Evolutionary conservation across 2,113 vertebrate species (phyloP).

Genomic region (Ailuropoda melanoleuca): DNA sequence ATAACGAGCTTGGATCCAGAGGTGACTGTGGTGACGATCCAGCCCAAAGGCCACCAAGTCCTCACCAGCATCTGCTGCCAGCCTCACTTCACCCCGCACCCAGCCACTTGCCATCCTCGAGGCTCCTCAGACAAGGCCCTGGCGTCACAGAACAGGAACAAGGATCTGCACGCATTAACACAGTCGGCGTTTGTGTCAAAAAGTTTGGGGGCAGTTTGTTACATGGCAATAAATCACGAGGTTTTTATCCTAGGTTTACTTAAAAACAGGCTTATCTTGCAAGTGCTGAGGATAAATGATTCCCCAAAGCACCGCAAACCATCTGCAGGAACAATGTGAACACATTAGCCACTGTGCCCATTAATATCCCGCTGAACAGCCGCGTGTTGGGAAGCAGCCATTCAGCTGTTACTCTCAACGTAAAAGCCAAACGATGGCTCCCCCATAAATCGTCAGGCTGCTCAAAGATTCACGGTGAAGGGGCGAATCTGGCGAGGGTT

Average conservation of each 20-base stretch:
- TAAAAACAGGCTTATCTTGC: slow-evolving; percentile 65
- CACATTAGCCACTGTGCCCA: slow-evolving; percentile 73
- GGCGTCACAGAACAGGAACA: background rate
- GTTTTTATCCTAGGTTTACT: slow-evolving; percentile 68
- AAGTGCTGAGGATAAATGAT: slow-evolving; percentile 78
- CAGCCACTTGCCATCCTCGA: no score
- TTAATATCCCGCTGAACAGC: slow-evolving; percentile 79
- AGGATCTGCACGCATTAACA: accelerated
- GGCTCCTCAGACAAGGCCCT: background rate
- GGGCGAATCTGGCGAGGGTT: slow-evolving; percentile 39
- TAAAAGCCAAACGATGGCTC: slow-evolving; percentile 71
- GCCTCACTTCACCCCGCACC: background rate
- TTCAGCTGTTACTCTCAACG: slow-evolving; percentile 66
- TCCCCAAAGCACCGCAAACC: slow-evolving; percentile 77
- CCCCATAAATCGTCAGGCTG: slow-evolving; percentile 66
- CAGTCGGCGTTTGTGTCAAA: background rate
- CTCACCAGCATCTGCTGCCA: accelerated
- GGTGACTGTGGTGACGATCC: background rate
- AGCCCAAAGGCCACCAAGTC: background rate
- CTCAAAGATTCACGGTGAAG: slow-evolving; percentile 66
- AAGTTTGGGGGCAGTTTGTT: background rate
- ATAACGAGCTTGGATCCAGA: background rate
- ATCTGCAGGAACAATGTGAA: slow-evolving; percentile 75
- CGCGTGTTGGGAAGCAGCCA: slow-evolving; percentile 73
- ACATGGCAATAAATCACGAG: background rate